Evolutionary conservation across 2,113 vertebrate species (phyloP).

Genomic region (Xyrauchen texanus): DNA sequence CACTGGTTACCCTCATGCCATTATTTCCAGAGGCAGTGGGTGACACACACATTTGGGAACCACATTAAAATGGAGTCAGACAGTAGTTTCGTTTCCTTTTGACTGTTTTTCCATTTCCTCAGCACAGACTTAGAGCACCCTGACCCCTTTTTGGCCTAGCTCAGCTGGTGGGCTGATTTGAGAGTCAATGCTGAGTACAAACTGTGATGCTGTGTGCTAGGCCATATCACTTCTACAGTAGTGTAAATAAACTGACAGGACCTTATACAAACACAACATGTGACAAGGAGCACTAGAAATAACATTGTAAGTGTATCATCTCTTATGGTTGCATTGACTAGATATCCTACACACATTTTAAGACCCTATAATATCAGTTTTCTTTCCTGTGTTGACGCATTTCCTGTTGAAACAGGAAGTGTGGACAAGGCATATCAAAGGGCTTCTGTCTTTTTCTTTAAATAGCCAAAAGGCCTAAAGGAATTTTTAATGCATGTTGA

Average conservation of each 20-base stretch:
- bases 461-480: too few species aligned
- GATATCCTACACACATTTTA: too few species aligned
- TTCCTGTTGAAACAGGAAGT: too few species aligned
- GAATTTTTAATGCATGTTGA: too few species aligned
- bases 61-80: conserved; percentile 24
- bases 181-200: conserved; percentile 28
- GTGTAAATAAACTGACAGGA: conserved; percentile 7
- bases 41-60: conserved; percentile 25
- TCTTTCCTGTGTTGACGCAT: too few species aligned
- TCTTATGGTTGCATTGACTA: not conserved
- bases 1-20: conserved; percentile 18
- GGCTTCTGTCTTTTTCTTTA: too few species aligned
- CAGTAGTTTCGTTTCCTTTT: conserved; percentile 15
- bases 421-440: too few species aligned
- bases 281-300: not conserved
- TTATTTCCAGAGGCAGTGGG: conserved; percentile 1
- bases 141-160: not conserved
- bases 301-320: not conserved
- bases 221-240: not conserved
- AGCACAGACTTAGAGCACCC: not conserved
- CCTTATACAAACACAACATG: conserved; percentile 1
- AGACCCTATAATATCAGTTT: too few species aligned
- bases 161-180: conserved; percentile 15
- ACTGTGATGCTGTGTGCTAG: not conserved
- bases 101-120: conserved; percentile 21